phyloP scores from a whole-genome alignment of 2,797 vertebrate genomes.

The Netta rufina region DNA sequence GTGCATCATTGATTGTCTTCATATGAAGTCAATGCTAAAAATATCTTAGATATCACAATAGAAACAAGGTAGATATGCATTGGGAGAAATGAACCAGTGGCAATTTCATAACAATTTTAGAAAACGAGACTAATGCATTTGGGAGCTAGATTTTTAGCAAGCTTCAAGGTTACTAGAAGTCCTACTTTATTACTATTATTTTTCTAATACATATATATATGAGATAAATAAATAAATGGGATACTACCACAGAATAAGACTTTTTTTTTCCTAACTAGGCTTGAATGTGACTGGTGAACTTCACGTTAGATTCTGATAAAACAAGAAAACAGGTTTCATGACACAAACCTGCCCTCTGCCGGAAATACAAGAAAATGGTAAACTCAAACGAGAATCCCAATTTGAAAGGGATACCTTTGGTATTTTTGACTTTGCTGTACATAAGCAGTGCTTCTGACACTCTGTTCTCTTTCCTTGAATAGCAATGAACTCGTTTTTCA shows the following conservation, averaged over 20 bases:
- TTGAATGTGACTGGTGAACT: background rate
- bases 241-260: background rate
- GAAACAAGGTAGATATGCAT: background rate
- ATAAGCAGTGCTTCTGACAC: background rate
- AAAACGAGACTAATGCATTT: background rate
- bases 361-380: conserved; percentile 3
- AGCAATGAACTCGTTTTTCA: background rate
- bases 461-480: background rate
- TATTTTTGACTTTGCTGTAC: background rate
- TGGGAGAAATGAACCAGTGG: background rate
- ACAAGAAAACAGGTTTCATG: background rate
- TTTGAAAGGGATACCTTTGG: accelerated
- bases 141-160: background rate
- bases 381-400: background rate
- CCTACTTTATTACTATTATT: background rate
- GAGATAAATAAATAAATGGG: background rate
- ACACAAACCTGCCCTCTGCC: conserved; percentile 62
- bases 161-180: background rate
- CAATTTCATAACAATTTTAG: background rate
- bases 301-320: accelerated
- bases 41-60: background rate
- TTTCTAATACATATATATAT: background rate
- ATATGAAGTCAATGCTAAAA: background rate
- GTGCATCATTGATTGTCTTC: background rate
- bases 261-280: background rate